phyloP scores from a whole-genome alignment of 1,140 invertebrate genomes.

The Rhizoglyphus robini region DNA sequence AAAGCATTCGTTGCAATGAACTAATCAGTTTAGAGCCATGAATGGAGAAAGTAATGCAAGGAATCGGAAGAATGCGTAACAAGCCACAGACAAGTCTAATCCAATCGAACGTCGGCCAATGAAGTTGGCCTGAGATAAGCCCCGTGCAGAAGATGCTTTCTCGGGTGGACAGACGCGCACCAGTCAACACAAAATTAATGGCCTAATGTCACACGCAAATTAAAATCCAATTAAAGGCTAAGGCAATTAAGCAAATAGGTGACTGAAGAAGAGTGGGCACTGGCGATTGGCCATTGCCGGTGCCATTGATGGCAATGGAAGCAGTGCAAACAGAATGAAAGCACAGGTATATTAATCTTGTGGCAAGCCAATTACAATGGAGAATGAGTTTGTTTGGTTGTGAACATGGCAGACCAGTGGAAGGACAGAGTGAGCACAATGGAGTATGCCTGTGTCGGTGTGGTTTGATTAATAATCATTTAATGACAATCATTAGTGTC shows the following conservation, averaged over 20 bases:
- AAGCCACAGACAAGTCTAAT: neutral
- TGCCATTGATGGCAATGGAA: too few species aligned
- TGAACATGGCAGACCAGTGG: too few species aligned
- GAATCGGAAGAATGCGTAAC: constrained; percentile 13
- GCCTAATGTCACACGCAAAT: neutral
- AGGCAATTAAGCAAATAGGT: neutral
- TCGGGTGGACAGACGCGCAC: too few species aligned
- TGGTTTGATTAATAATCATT: neutral
- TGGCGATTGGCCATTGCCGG: too few species aligned
- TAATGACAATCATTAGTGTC: neutral
- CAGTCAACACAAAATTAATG: constrained; percentile 8
- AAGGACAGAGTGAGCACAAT: too few species aligned
- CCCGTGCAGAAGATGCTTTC: neutral
- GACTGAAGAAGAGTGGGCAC: too few species aligned
- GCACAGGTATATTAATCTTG: too few species aligned
- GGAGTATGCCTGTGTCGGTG: too few species aligned
- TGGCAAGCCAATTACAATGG: too few species aligned
- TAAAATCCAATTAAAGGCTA: constrained; percentile 9
- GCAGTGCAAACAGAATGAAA: too few species aligned
- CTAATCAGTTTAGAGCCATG: constrained; percentile 5
- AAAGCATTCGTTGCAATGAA: neutral
- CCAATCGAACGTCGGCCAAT: constrained; percentile 1
- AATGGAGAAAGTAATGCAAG: neutral
- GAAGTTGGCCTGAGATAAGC: neutral
- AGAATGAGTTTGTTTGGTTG: too few species aligned